A percentile compares a stretch with the other conserved stretches of the same genome.
phyloP scores from a whole-genome alignment of 2,113 vertebrate species.

The Urocynchramus pylzowi region DNA sequence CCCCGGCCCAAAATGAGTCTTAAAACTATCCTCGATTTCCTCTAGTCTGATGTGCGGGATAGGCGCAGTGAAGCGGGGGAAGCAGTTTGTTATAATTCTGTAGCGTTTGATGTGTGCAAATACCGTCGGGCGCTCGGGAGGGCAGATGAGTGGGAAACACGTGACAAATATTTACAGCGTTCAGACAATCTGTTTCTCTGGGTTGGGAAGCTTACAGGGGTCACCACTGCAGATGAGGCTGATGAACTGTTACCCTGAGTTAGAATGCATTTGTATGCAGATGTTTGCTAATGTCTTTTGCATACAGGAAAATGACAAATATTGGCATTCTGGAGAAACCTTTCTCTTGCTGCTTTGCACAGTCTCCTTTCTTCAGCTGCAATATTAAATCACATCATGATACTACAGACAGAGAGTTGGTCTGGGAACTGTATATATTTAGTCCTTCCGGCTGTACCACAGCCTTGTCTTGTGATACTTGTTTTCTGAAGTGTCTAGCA shows the following conservation, averaged over 20 bases:
- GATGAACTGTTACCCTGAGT: background rate
- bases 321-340: background rate
- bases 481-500: background rate
- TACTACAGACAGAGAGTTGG: background rate
- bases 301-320: background rate
- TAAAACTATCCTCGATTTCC: background rate
- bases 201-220: background rate
- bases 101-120: background rate
- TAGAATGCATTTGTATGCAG: background rate
- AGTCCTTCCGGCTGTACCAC: background rate
- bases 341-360: background rate
- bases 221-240: background rate
- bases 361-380: background rate
- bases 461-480: background rate
- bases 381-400: background rate
- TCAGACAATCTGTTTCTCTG: background rate
- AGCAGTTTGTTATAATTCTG: background rate
- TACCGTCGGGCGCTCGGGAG: background rate
- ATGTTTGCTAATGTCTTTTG: background rate
- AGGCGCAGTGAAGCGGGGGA: background rate
- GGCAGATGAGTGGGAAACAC: background rate
- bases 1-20: background rate
- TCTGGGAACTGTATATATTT: background rate
- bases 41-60: no score
- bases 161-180: background rate